A percentile compares a stretch with the other conserved stretches of the same genome.
These are phyloP conservation scores for Drosophila atripex DNA, from an alignment of 2,888 invertebrate genomes.

Conservation along the genomic window DNA sequence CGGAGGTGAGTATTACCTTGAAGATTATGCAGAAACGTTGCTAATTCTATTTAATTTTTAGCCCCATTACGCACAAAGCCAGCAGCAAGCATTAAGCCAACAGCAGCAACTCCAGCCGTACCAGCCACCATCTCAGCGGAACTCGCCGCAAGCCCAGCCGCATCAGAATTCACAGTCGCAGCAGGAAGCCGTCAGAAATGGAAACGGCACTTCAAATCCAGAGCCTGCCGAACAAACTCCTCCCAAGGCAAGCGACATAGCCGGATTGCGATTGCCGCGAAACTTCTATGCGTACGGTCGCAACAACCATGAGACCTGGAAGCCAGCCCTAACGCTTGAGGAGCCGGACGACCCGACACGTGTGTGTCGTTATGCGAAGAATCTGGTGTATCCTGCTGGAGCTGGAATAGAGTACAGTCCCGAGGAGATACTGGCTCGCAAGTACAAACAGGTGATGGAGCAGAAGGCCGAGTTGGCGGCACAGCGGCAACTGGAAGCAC, in stretches of 20 bases:
- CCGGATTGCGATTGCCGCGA: constrained; percentile 78
- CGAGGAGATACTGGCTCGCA: constrained; percentile 81
- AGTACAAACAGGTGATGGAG: constrained; percentile 64
- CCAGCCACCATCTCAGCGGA: constrained; percentile 3
- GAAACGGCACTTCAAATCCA: constrained; percentile 26
- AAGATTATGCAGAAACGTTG: neutral
- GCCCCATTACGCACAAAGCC: constrained; percentile 20
- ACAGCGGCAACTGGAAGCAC: constrained; percentile 39
- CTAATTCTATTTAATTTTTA: neutral
- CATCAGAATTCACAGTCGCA: constrained; percentile 4
- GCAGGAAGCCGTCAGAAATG: constrained; percentile 6
- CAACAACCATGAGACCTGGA: constrained; percentile 83
- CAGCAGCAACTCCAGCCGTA: constrained; percentile 21
- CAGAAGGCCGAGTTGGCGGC: constrained; percentile 29
- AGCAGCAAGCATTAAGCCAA: constrained; percentile 28
- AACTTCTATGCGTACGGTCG: constrained; percentile 81
- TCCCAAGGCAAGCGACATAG: constrained; percentile 45
- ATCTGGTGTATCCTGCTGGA: constrained; percentile 81
- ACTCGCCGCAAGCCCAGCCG: constrained; percentile 13
- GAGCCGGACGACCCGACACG: constrained; percentile 83
- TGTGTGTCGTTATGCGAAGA: constrained; percentile 82
- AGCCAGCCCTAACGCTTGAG: constrained; percentile 82
- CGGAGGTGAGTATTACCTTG: constrained; percentile 9
- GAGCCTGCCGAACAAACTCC: constrained; percentile 15
- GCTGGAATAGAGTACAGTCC: constrained; percentile 82